These are phyloP conservation scores for Antheraea pernyi DNA, from an alignment of 1,140 invertebrate genomes.

Conservation along the genomic window DNA sequence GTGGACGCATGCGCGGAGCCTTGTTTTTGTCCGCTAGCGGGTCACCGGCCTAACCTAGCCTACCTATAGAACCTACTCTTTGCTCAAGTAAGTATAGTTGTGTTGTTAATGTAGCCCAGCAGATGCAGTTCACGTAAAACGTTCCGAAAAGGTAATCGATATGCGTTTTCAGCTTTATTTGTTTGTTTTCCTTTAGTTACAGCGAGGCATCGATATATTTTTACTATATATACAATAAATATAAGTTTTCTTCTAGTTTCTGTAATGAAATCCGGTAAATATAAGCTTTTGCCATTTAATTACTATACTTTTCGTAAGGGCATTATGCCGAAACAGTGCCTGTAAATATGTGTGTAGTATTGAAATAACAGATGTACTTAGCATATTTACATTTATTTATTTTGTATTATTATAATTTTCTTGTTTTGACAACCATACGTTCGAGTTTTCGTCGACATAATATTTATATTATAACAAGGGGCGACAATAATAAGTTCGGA, in stretches of 20 bases:
- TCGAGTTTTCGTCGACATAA: neutral
- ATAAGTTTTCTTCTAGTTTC: neutral
- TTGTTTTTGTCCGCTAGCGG: constrained; percentile 56
- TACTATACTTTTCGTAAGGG: neutral
- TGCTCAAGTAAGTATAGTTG: constrained; percentile 59
- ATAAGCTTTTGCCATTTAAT: neutral
- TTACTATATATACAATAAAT: no score
- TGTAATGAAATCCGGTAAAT: neutral
- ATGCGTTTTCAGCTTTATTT: constrained; percentile 13
- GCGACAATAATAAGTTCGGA: neutral
- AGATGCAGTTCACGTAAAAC: neutral
- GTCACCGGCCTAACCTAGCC: constrained; percentile 68
- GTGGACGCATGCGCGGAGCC: constrained; percentile 61
- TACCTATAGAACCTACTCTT: constrained; percentile 45
- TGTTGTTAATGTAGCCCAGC: constrained; percentile 36
- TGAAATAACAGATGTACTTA: neutral
- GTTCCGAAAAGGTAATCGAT: constrained; percentile 28
- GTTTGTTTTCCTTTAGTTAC: constrained; percentile 18
- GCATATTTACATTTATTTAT: neutral
- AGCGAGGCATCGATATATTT: neutral
- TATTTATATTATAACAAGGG: neutral
- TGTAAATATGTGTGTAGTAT: neutral
- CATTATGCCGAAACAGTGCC: neutral
- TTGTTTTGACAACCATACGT: neutral
- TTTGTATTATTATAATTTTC: neutral